phyloP scores from a whole-genome alignment of 2,888 invertebrate genomes.

The Nomada fabriciana region DNA sequence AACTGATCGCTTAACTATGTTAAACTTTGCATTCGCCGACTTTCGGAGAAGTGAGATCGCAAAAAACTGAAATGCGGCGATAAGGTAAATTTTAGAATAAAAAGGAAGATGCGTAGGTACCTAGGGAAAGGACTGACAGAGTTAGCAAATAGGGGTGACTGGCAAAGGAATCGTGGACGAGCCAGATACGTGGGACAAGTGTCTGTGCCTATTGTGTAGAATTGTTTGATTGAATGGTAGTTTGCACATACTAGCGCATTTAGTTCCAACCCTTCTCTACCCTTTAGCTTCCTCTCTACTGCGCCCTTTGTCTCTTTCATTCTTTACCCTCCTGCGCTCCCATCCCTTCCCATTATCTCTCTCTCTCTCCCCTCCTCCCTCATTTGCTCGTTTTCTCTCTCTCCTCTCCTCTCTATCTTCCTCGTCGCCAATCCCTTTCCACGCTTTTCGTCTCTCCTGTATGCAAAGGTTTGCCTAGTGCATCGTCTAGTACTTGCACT shows the following conservation, averaged over 20 bases:
- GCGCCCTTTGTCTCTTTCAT: neutral
- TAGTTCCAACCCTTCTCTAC: slow-evolving; percentile 31
- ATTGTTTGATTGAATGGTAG: slow-evolving; percentile 63
- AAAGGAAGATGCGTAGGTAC: neutral
- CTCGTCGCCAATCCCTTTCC: neutral
- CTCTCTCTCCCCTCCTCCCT: slow-evolving; percentile 34
- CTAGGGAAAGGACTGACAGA: slow-evolving; percentile 47
- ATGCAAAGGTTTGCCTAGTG: slow-evolving; percentile 65
- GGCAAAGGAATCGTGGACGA: slow-evolving; percentile 65
- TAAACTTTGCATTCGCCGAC: no score
- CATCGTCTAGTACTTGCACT: slow-evolving; percentile 61
- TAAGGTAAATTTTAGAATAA: no score
- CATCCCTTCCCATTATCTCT: slow-evolving; percentile 10
- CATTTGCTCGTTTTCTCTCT: slow-evolving; percentile 14
- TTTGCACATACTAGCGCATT: slow-evolving; percentile 59
- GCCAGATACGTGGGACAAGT: slow-evolving; percentile 58
- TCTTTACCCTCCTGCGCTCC: neutral
- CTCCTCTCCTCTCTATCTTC: slow-evolving; percentile 7
- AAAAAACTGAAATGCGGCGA: no score
- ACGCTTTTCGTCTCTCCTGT: slow-evolving; percentile 35
- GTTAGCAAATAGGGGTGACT: slow-evolving; percentile 60
- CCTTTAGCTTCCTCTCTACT: slow-evolving; percentile 29
- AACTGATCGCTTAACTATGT: no score
- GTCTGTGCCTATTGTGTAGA: slow-evolving; percentile 65
- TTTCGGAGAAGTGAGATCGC: no score